phyloP scores from a whole-genome alignment of 2,888 invertebrate genomes.

The Hofmannophila pseudospretella region DNA sequence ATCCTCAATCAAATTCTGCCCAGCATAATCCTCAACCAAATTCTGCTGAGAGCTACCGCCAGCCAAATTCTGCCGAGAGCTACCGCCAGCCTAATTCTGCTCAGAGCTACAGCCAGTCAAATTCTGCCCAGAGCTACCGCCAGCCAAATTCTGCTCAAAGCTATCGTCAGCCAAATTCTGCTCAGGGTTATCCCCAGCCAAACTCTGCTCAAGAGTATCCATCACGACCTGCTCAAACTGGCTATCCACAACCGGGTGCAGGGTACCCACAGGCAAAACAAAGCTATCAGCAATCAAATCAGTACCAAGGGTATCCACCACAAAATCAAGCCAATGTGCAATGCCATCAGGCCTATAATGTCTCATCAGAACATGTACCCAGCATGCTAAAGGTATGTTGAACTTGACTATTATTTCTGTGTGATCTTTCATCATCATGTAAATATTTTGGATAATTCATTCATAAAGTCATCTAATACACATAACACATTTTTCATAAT shows the following conservation, averaged over 20 bases:
- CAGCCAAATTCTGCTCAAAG: slow-evolving; percentile 35
- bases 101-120: slow-evolving; percentile 34
- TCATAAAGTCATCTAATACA: too few relatives aligned
- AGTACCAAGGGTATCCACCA: slow-evolving; percentile 46
- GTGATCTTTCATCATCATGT: slow-evolving; percentile 4
- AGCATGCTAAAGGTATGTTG: slow-evolving; percentile 51
- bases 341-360: slow-evolving; percentile 42
- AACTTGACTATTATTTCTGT: slow-evolving; percentile 9
- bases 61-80: slow-evolving; percentile 23
- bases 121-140: slow-evolving; percentile 36
- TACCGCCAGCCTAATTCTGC: slow-evolving; percentile 31
- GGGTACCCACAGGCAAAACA: slow-evolving; percentile 28
- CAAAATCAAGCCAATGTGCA: slow-evolving; percentile 33
- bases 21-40: slow-evolving; percentile 26
- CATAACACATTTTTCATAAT: background rate
- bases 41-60: slow-evolving; percentile 21
- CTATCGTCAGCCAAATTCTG: slow-evolving; percentile 34
- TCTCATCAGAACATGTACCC: slow-evolving; percentile 37
- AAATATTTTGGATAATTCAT: slow-evolving; percentile 2
- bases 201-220: slow-evolving; percentile 37
- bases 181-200: slow-evolving; percentile 35
- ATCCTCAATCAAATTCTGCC: slow-evolving; percentile 34
- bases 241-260: slow-evolving; percentile 23
- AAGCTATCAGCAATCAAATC: slow-evolving; percentile 34
- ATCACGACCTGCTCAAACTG: slow-evolving; percentile 21